phyloP scores from a whole-genome alignment of 1,140 invertebrate species.

The Chrysomallon squamiferum region DNA sequence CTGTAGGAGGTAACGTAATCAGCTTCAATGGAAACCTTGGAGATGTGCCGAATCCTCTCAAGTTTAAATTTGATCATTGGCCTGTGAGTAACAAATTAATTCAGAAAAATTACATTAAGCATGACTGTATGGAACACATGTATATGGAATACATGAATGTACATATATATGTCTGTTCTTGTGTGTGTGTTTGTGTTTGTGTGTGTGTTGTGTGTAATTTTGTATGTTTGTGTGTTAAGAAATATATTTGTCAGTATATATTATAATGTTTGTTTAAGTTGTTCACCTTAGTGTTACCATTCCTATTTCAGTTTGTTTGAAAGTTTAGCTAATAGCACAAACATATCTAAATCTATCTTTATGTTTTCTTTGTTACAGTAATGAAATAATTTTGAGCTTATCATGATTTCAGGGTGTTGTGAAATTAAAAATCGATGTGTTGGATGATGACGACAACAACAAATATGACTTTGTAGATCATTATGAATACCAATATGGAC shows the following conservation, averaged over 20 bases:
- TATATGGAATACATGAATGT: neutral
- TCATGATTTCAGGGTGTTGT: conserved; percentile 28
- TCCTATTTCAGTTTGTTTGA: no score
- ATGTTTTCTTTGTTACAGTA: neutral
- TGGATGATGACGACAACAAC: conserved; percentile 24
- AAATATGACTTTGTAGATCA: conserved; percentile 38
- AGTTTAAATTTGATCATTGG: conserved; percentile 32
- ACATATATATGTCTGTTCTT: neutral
- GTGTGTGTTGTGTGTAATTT: no score
- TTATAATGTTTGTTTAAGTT: neutral
- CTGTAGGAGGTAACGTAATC: conserved; percentile 28
- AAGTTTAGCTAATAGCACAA: no score
- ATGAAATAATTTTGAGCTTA: neutral
- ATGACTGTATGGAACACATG: conserved; percentile 29
- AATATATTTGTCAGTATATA: neutral
- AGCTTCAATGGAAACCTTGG: conserved; percentile 30
- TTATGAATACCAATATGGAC: conserved; percentile 34
- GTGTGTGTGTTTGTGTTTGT: neutral
- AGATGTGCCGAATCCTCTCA: conserved; percentile 22
- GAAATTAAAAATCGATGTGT: conserved; percentile 39
- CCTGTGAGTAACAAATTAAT: conserved; percentile 28
- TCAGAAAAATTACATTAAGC: no score
- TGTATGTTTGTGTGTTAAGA: neutral
- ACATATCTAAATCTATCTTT: no score
- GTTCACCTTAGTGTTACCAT: no score